Percentiles rank a stretch among this genome's conserved stretches.
phyloP scores from a whole-genome alignment of 2,888 invertebrate species.

The Rhingia campestris region DNA sequence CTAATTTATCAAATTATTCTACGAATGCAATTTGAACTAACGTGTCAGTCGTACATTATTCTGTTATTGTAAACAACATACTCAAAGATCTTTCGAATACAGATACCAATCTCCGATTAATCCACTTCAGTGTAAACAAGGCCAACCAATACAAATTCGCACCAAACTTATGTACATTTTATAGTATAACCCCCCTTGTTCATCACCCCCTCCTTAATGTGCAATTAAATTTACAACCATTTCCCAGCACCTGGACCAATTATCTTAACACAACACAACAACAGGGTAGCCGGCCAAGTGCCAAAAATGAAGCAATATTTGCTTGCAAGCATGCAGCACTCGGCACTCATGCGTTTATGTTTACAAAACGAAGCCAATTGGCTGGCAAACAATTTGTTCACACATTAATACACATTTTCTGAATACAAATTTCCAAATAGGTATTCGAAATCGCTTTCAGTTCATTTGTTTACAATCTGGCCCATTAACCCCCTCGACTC shows the following conservation, averaged over 20 bases:
- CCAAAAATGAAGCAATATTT: conserved; percentile 40
- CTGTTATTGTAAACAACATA: neutral
- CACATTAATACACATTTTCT: conserved; percentile 55
- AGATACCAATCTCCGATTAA: conserved; percentile 32
- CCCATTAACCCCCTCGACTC: conserved; percentile 26
- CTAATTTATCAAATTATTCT: neutral
- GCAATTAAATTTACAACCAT: conserved; percentile 56
- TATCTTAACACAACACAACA: conserved; percentile 20
- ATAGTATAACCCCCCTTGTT: neutral
- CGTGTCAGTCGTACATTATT: neutral
- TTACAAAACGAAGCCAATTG: conserved; percentile 63
- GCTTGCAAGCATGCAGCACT: conserved; percentile 1
- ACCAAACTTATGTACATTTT: neutral
- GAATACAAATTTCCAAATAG: conserved; percentile 45
- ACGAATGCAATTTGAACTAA: neutral
- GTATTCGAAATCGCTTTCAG: conserved; percentile 37
- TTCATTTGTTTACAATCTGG: conserved; percentile 48
- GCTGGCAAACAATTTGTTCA: conserved; percentile 60
- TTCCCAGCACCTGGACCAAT: conserved; percentile 41
- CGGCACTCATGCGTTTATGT: conserved; percentile 45
- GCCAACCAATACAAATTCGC: conserved; percentile 1
- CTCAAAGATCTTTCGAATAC: neutral
- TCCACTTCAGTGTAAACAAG: conserved; percentile 35
- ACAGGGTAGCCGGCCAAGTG: conserved; percentile 10
- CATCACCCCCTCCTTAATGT: neutral